Evolutionary conservation across 2,113 vertebrate genomes (phyloP).

Genomic region (Toxotes chatareus): DNA sequence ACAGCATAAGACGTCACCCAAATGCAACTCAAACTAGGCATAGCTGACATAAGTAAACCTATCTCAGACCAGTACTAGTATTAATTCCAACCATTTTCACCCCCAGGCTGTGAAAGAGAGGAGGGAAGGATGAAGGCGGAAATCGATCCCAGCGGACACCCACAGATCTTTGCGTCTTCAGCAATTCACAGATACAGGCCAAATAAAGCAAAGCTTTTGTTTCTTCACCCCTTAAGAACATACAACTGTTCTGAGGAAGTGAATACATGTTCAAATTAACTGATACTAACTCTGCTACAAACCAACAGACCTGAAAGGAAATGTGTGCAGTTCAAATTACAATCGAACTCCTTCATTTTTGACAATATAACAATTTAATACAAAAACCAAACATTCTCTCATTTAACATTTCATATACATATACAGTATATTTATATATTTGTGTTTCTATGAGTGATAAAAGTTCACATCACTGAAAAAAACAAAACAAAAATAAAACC

Average conservation of each 20-base stretch:
- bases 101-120: constrained; percentile 47
- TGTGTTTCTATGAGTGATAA: constrained; percentile 80
- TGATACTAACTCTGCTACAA: not conserved
- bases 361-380: constrained; percentile 86
- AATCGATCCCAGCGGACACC: constrained; percentile 59
- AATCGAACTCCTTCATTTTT: constrained; percentile 10
- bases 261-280: constrained; percentile 37
- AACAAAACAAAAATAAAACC: constrained; percentile 42
- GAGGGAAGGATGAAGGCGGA: constrained; percentile 31
- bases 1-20: constrained; percentile 6
- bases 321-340: constrained; percentile 8
- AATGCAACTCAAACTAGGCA: constrained; percentile 16
- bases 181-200: constrained; percentile 43
- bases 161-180: constrained; percentile 17
- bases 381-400: constrained; percentile 81
- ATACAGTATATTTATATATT: constrained; percentile 83
- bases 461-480: constrained; percentile 73
- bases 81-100: constrained; percentile 45
- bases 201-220: constrained; percentile 41
- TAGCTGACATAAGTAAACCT: constrained; percentile 40
- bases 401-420: constrained; percentile 82
- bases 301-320: not conserved
- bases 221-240: constrained; percentile 33
- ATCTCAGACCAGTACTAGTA: constrained; percentile 27
- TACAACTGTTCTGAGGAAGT: constrained; percentile 20